phyloP scores from a whole-genome alignment of 2,888 invertebrate genomes.

The Ecliptopera silaceata region DNA sequence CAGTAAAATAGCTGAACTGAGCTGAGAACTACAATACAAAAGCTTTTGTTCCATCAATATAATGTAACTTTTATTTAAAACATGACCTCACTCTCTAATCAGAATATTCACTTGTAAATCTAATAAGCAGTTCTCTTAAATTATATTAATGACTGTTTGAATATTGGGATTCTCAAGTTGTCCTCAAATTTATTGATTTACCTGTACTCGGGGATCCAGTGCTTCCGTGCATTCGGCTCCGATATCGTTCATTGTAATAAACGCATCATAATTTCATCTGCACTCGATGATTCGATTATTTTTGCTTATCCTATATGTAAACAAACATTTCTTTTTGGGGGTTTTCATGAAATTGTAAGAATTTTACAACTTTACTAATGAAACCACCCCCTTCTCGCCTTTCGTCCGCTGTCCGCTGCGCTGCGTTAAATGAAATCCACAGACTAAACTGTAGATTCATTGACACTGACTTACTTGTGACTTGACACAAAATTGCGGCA shows the following conservation, averaged over 20 bases:
- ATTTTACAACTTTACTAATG: not conserved
- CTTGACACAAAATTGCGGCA: too few relatives aligned
- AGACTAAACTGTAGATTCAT: too few relatives aligned
- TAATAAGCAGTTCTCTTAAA: not conserved
- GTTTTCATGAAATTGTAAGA: conserved; percentile 6
- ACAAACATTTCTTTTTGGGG: conserved; percentile 9
- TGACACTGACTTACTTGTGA: too few relatives aligned
- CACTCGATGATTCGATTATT: not conserved
- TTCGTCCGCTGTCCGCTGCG: too few relatives aligned
- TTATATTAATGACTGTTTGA: not conserved
- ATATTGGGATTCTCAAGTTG: conserved; percentile 24
- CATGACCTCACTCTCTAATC: conserved; percentile 17
- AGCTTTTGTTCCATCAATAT: conserved; percentile 23
- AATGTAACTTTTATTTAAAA: conserved; percentile 2
- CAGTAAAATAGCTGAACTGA: conserved; percentile 30
- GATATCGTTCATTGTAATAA: conserved; percentile 83
- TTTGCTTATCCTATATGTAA: conserved; percentile 4
- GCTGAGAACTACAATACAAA: conserved; percentile 30
- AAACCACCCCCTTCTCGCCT: not conserved
- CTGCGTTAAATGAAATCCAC: too few relatives aligned
- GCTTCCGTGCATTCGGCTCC: conserved; percentile 85
- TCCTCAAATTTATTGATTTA: conserved; percentile 72
- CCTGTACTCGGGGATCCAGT: conserved; percentile 92
- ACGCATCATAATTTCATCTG: conserved; percentile 59
- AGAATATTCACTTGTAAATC: not conserved